A percentile compares a stretch with the other conserved stretches of the same genome.
phyloP scores from a whole-genome alignment of 2,888 invertebrate species.

The Pyralis farinalis region DNA sequence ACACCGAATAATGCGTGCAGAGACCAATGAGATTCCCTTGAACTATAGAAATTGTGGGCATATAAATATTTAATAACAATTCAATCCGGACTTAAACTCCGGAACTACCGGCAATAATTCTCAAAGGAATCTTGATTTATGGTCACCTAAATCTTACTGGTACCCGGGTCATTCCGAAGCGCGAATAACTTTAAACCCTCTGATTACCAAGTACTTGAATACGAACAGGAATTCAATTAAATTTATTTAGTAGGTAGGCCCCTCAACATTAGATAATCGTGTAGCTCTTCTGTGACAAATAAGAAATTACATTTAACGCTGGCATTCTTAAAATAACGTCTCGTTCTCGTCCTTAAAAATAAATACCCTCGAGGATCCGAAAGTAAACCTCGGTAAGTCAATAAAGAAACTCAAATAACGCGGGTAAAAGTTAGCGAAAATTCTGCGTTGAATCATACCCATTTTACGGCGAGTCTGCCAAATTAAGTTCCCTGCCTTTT shows the following conservation, averaged over 20 bases:
- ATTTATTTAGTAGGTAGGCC: constrained; percentile 2
- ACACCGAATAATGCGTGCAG: too few species aligned
- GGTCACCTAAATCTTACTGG: neutral
- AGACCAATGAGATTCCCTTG: too few species aligned
- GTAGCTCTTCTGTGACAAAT: neutral
- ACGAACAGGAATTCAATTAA: constrained; percentile 13
- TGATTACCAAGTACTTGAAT: constrained; percentile 4
- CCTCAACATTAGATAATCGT: constrained; percentile 7
- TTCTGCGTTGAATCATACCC: neutral
- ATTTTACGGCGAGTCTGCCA: neutral
- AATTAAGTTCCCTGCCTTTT: constrained; percentile 1
- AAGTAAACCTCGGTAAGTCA: constrained; percentile 10
- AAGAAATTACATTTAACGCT: constrained; percentile 2
- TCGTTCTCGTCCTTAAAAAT: constrained; percentile 6
- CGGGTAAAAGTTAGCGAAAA: constrained; percentile 7
- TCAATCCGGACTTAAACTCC: neutral
- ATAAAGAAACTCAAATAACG: constrained; percentile 10
- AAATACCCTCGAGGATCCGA: constrained; percentile 5
- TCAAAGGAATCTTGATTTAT: constrained; percentile 4
- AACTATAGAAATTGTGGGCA: too few species aligned
- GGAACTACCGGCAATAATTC: neutral
- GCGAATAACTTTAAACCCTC: neutral
- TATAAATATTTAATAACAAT: neutral
- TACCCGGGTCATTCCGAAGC: neutral
- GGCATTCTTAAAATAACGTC: constrained; percentile 3